Percentiles rank a stretch among this genome's conserved stretches.
phyloP scores from a whole-genome alignment of 2,797 vertebrate species.

The Dallia pectoralis region DNA sequence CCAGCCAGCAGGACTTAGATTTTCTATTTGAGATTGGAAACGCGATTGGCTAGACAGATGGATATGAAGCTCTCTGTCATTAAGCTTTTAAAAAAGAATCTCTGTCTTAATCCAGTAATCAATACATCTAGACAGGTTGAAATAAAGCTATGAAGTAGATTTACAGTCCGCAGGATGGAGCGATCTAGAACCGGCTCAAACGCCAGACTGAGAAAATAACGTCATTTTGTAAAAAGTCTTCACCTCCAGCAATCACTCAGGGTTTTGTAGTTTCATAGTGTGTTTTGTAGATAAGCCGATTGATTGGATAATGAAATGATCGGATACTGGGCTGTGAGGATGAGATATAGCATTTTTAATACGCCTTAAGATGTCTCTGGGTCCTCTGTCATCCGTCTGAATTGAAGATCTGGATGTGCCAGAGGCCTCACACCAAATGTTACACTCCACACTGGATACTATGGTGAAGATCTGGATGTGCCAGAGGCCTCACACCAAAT shows the following conservation, averaged over 20 bases:
- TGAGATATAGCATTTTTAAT: not conserved
- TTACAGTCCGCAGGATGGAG: conserved; percentile 46
- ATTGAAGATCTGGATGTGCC: not conserved
- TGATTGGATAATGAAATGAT: not conserved
- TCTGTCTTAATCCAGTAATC: conserved; percentile 75
- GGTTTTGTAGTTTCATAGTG: not conserved
- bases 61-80: conserved; percentile 67
- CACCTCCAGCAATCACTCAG: not conserved
- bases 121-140: conserved; percentile 68
- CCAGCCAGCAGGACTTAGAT: conserved; percentile 56
- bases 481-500: too few species aligned
- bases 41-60: conserved; percentile 57
- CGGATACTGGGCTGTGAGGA: too few species aligned
- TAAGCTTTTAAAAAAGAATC: conserved; percentile 65
- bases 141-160: conserved; percentile 75
- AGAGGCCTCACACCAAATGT: too few species aligned
- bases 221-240: not conserved
- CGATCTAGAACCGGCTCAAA: conserved; percentile 55
- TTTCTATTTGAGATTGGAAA: conserved; percentile 68
- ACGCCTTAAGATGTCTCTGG: conserved; percentile 15
- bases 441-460: not conserved
- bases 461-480: not conserved
- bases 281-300: not conserved
- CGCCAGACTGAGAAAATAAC: not conserved
- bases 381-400: conserved; percentile 32